Conservation (phyloP, 2,797 vertebrate species). For the Cygnus olor region DNA sequence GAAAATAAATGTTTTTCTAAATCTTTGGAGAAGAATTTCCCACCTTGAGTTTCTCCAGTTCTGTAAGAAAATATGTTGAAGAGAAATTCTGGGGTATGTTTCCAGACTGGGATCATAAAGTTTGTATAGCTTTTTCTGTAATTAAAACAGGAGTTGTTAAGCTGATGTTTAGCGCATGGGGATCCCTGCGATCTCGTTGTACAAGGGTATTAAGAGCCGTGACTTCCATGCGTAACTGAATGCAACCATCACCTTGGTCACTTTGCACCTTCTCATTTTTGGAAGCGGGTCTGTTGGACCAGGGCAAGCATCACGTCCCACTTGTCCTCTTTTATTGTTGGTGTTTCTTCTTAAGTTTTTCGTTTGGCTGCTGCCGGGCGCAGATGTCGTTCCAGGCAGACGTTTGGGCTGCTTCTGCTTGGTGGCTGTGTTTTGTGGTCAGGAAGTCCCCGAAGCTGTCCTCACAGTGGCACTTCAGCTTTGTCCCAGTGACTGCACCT, state of each 20-base stretch:
- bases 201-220: neutral
- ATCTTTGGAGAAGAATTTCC: neutral
- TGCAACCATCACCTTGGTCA: neutral
- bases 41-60: neutral
- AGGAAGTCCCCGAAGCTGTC: neutral
- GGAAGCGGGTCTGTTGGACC: neutral
- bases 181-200: neutral
- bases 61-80: neutral
- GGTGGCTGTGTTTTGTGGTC: neutral
- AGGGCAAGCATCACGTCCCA: neutral
- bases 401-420: neutral
- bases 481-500: neutral
- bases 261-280: neutral
- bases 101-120: neutral
- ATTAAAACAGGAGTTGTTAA: neutral
- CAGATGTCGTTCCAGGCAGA: neutral
- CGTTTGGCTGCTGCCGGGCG: neutral
- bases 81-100: neutral
- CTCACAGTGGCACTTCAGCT: neutral
- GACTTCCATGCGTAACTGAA: neutral
- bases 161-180: neutral
- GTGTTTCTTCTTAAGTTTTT: neutral
- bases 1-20: neutral
- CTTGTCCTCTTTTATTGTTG: rapidly evolving
- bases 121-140: neutral